Evolutionary conservation across 2,113 vertebrate species (phyloP).

Genomic region (Phaetusa simplex): DNA sequence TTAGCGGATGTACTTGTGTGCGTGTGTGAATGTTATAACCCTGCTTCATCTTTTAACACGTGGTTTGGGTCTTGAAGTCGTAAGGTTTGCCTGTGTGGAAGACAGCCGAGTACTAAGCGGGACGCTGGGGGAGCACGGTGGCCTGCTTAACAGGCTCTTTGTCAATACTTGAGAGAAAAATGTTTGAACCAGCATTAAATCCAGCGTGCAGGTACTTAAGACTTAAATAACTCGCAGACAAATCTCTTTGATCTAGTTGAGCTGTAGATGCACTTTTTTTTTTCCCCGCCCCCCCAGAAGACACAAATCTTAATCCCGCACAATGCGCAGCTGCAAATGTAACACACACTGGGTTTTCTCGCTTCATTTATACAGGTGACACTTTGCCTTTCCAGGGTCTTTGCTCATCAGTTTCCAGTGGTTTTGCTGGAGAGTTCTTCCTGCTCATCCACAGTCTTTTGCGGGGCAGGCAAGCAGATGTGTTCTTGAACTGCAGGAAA

Average conservation of each 20-base stretch:
- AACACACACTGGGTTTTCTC: fast-evolving
- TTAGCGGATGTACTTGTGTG: neutral
- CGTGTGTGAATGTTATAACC: neutral
- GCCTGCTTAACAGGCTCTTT: neutral
- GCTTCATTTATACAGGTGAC: neutral
- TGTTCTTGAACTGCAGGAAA: neutral
- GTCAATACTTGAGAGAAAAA: neutral
- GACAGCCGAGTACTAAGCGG: neutral
- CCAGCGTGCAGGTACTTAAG: neutral
- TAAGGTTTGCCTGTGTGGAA: neutral
- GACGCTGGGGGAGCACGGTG: fast-evolving
- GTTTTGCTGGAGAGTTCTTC: neutral
- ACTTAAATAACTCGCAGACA: neutral
- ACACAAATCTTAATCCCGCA: neutral
- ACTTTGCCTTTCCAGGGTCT: neutral
- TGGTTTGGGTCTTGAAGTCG: neutral
- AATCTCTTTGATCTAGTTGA: neutral
- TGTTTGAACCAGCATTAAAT: neutral
- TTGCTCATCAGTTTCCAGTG: neutral
- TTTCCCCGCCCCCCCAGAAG: neutral
- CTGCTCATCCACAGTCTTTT: neutral
- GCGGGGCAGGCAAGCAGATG: fast-evolving
- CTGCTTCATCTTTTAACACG: neutral
- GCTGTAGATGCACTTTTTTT: neutral
- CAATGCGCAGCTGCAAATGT: fast-evolving